Evolutionary conservation across 2,113 vertebrate genomes (phyloP), one percentile per base, ranked within the genome.

Genomic region (Gasterosteus nipponicus): DNA sequence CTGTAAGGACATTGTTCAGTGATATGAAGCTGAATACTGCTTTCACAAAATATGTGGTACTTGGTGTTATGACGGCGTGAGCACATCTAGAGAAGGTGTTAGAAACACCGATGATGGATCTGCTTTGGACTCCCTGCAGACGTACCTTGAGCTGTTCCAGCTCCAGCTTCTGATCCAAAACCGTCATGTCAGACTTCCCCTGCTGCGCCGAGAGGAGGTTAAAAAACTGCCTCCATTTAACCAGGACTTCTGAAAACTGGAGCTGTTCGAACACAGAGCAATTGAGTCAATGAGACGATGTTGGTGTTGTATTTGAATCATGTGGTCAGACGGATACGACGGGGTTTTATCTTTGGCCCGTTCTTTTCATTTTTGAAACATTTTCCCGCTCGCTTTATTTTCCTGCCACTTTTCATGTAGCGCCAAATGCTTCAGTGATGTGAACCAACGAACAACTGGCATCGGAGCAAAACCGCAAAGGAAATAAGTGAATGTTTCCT

Each of bases 151-250:
- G 90, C 29, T 93, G 92, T 1, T 91, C 92, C 73, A 95, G 88
- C 69, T 98, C 95, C 87, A 99, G 94, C 78, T 94, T 96, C 16
- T 90, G 93, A 47, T 98, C 96, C 84, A 96, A 53, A 1, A 91
- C 94, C 1, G 92, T 88, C 72, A 89, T 79, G 1, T 95, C 93
- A 0, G 93, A 95, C 81, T 96, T 94, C 10, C 96, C 97, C 85
- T 98, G 96, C 38, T 96, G 95, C 0, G 89, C 92, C 0, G 96
- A 95, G 44, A 99, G 91, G 68, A 96, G 94, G 72, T 94, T 91
- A 69, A 99, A 99, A 86, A 99, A 96, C 0, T 77, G 76, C 35
- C 87, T 89, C 98, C 98, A 99, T 88, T 96, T 98, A 46, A 96
- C 93, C 89, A 99, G 92, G 76, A 98, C 95, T 22, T 98, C 97